A percentile compares a stretch with the other conserved stretches of the same genome.
phyloP scores from a whole-genome alignment of 2,113 vertebrate species.

The Amia ocellicauda region DNA sequence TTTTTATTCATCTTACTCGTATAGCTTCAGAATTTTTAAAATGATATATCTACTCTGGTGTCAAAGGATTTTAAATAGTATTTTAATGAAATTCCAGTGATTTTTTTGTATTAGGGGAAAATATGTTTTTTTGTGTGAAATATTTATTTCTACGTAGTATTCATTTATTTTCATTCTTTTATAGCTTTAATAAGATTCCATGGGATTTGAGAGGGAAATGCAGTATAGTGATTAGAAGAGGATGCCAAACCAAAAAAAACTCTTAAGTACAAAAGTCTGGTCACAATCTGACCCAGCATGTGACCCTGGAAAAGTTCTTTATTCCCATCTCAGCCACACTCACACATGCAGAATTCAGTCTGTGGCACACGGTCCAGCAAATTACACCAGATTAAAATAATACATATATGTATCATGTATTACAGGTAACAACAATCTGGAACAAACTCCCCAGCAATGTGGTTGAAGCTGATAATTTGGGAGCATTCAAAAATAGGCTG shows the following conservation, averaged over 20 bases:
- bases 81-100: conserved; percentile 54
- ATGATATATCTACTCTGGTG: conserved; percentile 63
- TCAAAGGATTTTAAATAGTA: conserved; percentile 46
- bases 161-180: conserved; percentile 63
- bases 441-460: too few species aligned
- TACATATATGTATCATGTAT: too few species aligned
- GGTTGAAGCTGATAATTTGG: too few species aligned
- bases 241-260: conserved; percentile 46
- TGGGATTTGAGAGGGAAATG: conserved; percentile 54
- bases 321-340: conserved; percentile 59
- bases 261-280: conserved; percentile 71
- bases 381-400: conserved; percentile 60
- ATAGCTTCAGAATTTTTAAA: conserved; percentile 60
- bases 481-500: too few species aligned
- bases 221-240: conserved; percentile 13
- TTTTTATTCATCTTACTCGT: conserved; percentile 45
- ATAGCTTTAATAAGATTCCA: conserved; percentile 73
- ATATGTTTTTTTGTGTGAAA: conserved; percentile 70
- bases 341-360: conserved; percentile 58
- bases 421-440: too few species aligned
- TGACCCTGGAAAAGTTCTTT: conserved; percentile 60
- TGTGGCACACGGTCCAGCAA: conserved; percentile 57
- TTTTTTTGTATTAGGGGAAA: conserved; percentile 60
- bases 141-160: conserved; percentile 71
- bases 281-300: conserved; percentile 58